These are phyloP conservation scores for Agonopterix alstromeriana DNA, from an alignment of 2,888 invertebrate genomes.

Conservation along the genomic window DNA sequence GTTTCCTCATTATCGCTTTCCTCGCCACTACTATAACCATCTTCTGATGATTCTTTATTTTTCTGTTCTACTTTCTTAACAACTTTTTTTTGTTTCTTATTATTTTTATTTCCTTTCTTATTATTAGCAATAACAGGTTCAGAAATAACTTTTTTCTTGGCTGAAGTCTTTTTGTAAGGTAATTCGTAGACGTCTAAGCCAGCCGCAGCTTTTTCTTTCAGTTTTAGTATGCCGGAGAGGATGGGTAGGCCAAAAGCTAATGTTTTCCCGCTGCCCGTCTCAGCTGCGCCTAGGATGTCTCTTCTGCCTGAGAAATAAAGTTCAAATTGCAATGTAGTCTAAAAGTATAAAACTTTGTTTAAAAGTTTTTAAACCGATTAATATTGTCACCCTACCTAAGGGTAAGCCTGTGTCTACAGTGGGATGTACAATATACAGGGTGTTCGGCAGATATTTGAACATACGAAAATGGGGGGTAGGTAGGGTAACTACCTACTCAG, in stretches of 20 bases:
- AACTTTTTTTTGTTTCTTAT: conserved; percentile 12
- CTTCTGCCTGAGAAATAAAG: conserved; percentile 76
- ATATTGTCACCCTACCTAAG: too few species aligned
- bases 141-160: conserved; percentile 29
- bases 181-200: conserved; percentile 58
- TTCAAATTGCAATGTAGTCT: not conserved
- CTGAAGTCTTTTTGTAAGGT: conserved; percentile 49
- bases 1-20: conserved; percentile 12
- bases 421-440: too few species aligned
- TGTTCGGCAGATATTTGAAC: too few species aligned
- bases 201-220: conserved; percentile 68
- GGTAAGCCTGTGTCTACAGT: too few species aligned
- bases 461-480: too few species aligned
- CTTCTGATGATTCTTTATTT: conserved; percentile 54
- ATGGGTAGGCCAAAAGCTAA: conserved; percentile 98
- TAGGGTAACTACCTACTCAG: too few species aligned
- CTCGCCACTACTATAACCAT: conserved; percentile 53
- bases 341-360: too few species aligned
- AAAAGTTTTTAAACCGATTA: too few species aligned
- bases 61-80: conserved; percentile 20
- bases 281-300: conserved; percentile 98
- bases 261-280: conserved; percentile 99
- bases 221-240: conserved; percentile 87
- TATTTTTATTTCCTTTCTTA: conserved; percentile 15
- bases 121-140: conserved; percentile 7